A percentile compares a stretch with the other conserved stretches of the same genome.
phyloP scores from a whole-genome alignment of 2,888 invertebrate genomes.

The Andrena flavipes region DNA sequence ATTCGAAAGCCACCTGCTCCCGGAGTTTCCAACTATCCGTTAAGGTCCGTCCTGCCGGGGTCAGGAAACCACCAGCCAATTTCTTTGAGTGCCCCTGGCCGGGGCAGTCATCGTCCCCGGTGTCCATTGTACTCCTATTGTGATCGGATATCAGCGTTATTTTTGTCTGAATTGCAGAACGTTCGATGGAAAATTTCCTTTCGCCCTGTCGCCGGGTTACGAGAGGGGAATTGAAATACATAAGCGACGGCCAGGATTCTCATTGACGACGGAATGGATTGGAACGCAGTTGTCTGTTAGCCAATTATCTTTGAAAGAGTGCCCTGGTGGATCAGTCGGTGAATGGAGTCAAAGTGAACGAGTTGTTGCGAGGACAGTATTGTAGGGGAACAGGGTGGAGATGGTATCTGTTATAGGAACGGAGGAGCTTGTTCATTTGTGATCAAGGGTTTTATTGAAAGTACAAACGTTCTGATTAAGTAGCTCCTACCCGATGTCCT shows the following conservation, averaged over 20 bases:
- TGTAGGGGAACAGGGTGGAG: no score
- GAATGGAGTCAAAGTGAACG: no score
- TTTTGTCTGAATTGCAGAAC: constrained; percentile 75
- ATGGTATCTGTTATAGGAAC: no score
- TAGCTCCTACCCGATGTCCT: no score
- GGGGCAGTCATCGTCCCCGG: constrained; percentile 69
- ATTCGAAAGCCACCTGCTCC: constrained; percentile 75
- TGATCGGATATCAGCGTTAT: constrained; percentile 79
- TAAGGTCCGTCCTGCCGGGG: constrained; percentile 77
- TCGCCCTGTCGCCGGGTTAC: constrained; percentile 16
- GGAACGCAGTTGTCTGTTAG: background rate
- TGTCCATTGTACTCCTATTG: constrained; percentile 79
- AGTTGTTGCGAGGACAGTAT: no score
- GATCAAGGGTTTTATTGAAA: no score
- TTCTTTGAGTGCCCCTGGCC: constrained; percentile 81
- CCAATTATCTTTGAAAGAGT: background rate
- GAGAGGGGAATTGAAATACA: constrained; percentile 12
- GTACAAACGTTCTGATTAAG: no score
- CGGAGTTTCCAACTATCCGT: constrained; percentile 79
- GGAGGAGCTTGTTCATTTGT: no score
- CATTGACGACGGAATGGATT: background rate
- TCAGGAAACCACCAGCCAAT: constrained; percentile 81
- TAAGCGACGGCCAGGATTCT: background rate
- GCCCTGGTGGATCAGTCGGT: background rate
- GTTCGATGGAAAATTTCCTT: constrained; percentile 39